A percentile compares a stretch with the other conserved stretches of the same genome.
Conservation (phyloP, 2,113 vertebrate genomes). For the Sapayoa aenigma region DNA sequence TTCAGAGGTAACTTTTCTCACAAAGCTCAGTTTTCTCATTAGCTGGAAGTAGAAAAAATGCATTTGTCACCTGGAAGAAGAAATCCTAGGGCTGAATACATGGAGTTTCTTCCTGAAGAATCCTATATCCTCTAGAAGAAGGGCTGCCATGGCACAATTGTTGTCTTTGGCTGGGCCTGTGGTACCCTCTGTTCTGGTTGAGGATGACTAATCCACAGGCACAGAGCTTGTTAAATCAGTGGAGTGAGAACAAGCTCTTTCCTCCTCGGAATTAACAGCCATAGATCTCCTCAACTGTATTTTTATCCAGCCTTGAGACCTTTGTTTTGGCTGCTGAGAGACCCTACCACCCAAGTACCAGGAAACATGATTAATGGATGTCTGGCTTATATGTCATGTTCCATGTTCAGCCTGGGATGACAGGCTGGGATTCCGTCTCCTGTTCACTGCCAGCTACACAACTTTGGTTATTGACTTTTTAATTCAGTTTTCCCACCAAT, state of each 20-base stretch:
- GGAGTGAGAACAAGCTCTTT: background rate
- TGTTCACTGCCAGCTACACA: background rate
- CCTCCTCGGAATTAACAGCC: background rate
- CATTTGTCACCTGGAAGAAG: background rate
- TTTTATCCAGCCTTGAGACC: background rate
- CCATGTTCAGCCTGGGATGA: background rate
- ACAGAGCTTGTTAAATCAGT: background rate
- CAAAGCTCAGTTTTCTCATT: background rate
- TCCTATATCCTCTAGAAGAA: background rate
- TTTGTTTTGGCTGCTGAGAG: background rate
- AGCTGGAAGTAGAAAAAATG: background rate
- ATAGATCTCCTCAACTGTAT: background rate
- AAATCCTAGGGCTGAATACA: background rate
- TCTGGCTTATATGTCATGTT: background rate
- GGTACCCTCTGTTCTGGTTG: background rate
- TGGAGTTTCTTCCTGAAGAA: background rate
- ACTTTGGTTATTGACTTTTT: background rate
- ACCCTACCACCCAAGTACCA: background rate
- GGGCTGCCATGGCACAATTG: background rate
- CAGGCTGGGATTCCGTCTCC: background rate
- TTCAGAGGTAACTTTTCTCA: background rate
- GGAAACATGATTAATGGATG: background rate
- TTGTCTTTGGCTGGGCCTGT: background rate
- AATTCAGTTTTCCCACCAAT: background rate
- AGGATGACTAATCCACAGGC: background rate